These are phyloP conservation scores for Sporophila hypoxantha DNA, from an alignment of 2,113 vertebrate genomes.

Conservation along the genomic window DNA sequence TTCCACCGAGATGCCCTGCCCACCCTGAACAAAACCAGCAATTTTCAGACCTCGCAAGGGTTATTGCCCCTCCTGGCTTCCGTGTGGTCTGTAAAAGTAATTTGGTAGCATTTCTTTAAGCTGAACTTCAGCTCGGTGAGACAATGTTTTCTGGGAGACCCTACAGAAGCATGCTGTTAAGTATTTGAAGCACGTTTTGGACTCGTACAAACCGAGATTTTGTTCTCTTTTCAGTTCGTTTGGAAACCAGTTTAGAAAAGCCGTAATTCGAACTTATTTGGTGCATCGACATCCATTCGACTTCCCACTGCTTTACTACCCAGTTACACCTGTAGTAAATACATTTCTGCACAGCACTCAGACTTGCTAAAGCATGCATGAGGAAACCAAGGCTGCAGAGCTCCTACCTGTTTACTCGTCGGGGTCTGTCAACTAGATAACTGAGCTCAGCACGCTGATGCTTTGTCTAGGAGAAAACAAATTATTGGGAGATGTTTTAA, in stretches of 20 bases:
- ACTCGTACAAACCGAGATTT: background rate
- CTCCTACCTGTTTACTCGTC: conserved; percentile 95
- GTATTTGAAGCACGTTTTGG: background rate
- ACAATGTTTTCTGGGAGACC: background rate
- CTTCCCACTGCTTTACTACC: background rate
- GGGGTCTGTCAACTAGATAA: conserved; percentile 96
- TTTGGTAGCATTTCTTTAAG: background rate
- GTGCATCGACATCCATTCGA: background rate
- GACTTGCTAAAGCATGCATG: background rate
- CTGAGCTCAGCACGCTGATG: conserved; percentile 95
- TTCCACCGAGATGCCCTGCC: conserved; percentile 4
- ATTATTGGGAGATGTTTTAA: conserved; percentile 53
- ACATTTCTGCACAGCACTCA: background rate
- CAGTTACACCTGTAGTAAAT: background rate
- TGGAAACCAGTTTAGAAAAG: background rate
- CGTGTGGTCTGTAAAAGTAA: background rate
- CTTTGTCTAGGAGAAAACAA: conserved; percentile 83
- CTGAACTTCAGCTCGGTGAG: background rate
- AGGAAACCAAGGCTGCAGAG: background rate
- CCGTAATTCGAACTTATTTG: background rate
- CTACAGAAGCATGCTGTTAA: background rate
- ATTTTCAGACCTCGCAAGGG: background rate
- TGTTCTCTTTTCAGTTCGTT: background rate
- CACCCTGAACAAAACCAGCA: background rate
- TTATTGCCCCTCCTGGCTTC: background rate